phyloP scores from a whole-genome alignment of 2,888 invertebrate species.

The Epirrhoe alternata region DNA sequence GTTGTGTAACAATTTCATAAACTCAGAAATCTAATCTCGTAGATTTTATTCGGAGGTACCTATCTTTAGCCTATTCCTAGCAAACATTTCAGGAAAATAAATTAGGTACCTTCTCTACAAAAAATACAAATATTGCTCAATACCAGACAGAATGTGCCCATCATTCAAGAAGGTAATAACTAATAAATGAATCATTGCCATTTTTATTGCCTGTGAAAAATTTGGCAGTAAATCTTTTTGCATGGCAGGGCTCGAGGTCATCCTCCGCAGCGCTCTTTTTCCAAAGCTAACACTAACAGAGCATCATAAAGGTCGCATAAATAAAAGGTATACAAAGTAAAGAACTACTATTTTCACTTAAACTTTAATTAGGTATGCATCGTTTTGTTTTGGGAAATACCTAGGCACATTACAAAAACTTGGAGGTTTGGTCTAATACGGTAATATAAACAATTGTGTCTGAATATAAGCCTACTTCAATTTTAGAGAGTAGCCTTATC shows the following conservation, averaged over 20 bases:
- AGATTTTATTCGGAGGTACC: too few relatives aligned
- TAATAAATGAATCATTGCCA: conserved; percentile 5
- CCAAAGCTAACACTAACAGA: conserved; percentile 37
- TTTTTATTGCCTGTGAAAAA: conserved; percentile 23
- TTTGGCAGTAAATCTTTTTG: conserved; percentile 22
- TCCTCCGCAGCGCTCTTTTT: conserved; percentile 27
- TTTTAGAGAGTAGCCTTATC: neutral
- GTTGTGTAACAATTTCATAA: too few relatives aligned
- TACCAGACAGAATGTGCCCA: neutral
- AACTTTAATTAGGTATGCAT: too few relatives aligned
- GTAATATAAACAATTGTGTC: conserved; percentile 33
- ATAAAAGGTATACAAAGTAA: too few relatives aligned
- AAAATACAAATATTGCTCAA: neutral
- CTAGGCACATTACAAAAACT: neutral
- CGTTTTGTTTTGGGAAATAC: too few relatives aligned
- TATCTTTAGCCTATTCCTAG: too few relatives aligned
- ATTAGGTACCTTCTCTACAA: neutral
- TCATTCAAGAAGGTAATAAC: conserved; percentile 6
- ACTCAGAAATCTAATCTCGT: too few relatives aligned
- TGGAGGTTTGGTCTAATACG: neutral
- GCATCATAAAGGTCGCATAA: conserved; percentile 39
- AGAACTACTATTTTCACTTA: too few relatives aligned
- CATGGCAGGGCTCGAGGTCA: conserved; percentile 28
- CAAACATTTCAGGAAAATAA: too few relatives aligned
- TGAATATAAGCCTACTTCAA: conserved; percentile 4